These are phyloP conservation scores for Apteryx mantelli DNA, from an alignment of 2,113 vertebrate species.

Conservation along the genomic window DNA sequence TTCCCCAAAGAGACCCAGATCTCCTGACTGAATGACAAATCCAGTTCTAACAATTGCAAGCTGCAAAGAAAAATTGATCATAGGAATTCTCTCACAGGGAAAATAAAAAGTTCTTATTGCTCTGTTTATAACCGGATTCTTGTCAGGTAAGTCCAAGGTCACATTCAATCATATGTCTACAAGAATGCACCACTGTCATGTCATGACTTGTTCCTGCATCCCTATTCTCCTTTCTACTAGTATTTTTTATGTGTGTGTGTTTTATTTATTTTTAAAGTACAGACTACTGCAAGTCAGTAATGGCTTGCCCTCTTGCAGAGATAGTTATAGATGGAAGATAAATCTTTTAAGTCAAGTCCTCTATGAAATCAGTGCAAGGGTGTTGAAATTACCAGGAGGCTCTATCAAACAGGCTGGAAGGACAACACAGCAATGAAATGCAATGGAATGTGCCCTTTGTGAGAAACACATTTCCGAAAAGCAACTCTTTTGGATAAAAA, in stretches of 20 bases:
- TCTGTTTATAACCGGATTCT: fast-evolving
- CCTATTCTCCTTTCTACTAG: too few relatives aligned
- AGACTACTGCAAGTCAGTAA: neutral
- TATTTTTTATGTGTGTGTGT: neutral
- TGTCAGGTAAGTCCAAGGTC: neutral
- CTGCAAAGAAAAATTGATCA: neutral
- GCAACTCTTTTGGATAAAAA: neutral
- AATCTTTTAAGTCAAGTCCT: neutral
- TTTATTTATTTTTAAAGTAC: neutral
- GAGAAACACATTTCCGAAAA: neutral
- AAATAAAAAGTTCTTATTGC: neutral
- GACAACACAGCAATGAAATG: neutral
- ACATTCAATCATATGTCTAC: fast-evolving
- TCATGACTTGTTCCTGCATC: neutral
- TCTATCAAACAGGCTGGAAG: neutral
- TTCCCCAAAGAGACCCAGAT: neutral
- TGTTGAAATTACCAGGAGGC: neutral
- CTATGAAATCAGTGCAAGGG: neutral
- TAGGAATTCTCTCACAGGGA: neutral
- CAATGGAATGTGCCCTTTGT: neutral
- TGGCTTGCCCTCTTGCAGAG: neutral
- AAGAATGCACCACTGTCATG: neutral
- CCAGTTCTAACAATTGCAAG: neutral
- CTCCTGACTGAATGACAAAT: neutral
- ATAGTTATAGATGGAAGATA: fast-evolving